Base-by-base conservation (phyloP, 2,797 vertebrate genomes). In the Lycodopsis pacificus region DNA sequence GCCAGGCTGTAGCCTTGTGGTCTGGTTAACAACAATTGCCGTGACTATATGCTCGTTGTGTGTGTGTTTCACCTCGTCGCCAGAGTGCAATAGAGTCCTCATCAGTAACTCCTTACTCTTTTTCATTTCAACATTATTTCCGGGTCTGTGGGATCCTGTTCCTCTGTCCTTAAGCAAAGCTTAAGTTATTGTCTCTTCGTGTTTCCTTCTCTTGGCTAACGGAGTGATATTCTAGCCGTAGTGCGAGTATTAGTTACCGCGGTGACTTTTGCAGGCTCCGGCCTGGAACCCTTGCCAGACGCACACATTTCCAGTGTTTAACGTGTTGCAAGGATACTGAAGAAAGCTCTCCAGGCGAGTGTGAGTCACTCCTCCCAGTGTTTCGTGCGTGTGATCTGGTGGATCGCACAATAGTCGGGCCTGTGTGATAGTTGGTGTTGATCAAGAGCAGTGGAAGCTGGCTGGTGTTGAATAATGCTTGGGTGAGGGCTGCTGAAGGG, bases 281-380 rank as follows among this genome's bases (percentile, higher is more conserved):
- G 76, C 70, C 62, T 78, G 68, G 73, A 85, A 83, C 73, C 72
- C 36, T 49, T 63, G 76, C 82, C 86, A 82, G 80, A 49, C 76
- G 5, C 77, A 71, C 79, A 85, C 25, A 86, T 88, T 80, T 71
- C 73, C 74, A 88, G 71, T 54, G 73, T 68, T 79, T 79, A 80
- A 79, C 79, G 71, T 86, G 83, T 83, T 86, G 88, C 86, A 79
- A 82, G 58, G 77, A 83, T 67, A 77, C 66, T 17, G 40, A 72
- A 76, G 67, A 65, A 73, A 78, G 66, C 79, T 89, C 89, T 89
- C 86, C 85, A 76, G 86, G 86, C 89, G 9, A 82, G 87, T 20
- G 64, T 89, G 90, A 93, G 88, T 93, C 88, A 91, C 64, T 88
- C 77, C 81, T 89, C 90, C 89, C 88, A 83, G 59, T 81, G 81